Base-by-base conservation (phyloP, 2,888 invertebrate genomes). In the Galeopsomyia nigrocyanea region DNA sequence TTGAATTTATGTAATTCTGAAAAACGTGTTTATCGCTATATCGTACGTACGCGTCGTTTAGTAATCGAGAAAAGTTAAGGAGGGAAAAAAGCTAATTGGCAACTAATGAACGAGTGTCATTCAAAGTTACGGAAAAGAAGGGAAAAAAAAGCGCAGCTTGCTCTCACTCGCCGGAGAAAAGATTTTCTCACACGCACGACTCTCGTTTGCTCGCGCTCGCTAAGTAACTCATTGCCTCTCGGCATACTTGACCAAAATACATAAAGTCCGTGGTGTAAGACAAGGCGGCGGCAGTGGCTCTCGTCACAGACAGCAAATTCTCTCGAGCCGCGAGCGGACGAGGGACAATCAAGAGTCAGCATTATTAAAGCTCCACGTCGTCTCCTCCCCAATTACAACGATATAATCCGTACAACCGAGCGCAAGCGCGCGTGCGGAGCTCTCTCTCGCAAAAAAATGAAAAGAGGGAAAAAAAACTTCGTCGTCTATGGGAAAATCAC, bases 401-500 rank as follows among this genome's bases (percentile, higher is more conserved):
- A 56, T 61, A 66, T 56, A 61, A 66, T 71, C 50, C 50, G 17
- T 26, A 13, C 16, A 47, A n/a, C n/a, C n/a, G n/a, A n/a, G n/a
- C n/a, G n/a, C n/a, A n/a, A n/a, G n/a, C 13, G 58, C 50, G 51
- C 22, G 19, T n/a, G 2, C 17, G 31, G 5, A 19, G 21, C 22
- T 39, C 21, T 26, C 26, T 39, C 39, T 39, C 39, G 39, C 39
- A 39, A 39, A 39, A 39, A 39, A 1, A 39, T 13, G 5, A 10
- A 39, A 39, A 39, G 31, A 39, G 26, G 17, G 51, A 63, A 55
- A 56, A 66, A 56, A 56, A 39, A 10, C 14, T 39, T 39, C 7
- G 60, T 60, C 68, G 73, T 64, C 74, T 64, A 68, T 68, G 71
- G 66, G 71, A 74, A 74, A 71, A 68, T 74, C 71, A 53, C 60